Evolutionary conservation across 2,888 invertebrate genomes (phyloP).

Genomic region (Drosophila pegasa): DNA sequence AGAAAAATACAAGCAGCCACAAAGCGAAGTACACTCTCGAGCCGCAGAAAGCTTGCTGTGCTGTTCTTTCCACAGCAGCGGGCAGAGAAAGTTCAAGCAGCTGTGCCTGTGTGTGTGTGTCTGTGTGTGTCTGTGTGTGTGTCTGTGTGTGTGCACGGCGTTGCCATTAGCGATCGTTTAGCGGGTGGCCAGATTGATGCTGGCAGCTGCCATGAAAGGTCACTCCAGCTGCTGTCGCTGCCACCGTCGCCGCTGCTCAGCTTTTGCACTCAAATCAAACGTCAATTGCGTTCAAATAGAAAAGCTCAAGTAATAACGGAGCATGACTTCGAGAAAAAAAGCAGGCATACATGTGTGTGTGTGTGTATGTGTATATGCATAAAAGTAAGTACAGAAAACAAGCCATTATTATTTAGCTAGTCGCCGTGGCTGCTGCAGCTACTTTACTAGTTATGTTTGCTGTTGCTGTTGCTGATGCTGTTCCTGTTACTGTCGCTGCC

Average conservation of each 20-base stretch:
- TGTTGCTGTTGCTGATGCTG: slow-evolving; percentile 22
- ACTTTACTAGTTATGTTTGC: slow-evolving; percentile 22
- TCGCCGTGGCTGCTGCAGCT: slow-evolving; percentile 32
- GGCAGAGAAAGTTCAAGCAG: slow-evolving; percentile 63
- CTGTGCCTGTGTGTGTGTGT: slow-evolving; percentile 1
- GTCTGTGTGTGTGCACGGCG: slow-evolving; percentile 4
- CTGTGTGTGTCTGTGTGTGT: slow-evolving; percentile 6
- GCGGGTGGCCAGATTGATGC: slow-evolving; percentile 45
- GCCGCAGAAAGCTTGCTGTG: slow-evolving; percentile 31
- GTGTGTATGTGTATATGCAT: background rate
- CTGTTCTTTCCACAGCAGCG: slow-evolving; percentile 29
- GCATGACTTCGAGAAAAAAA: slow-evolving; percentile 20
- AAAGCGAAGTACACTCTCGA: slow-evolving; percentile 44
- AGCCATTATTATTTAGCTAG: slow-evolving; percentile 32
- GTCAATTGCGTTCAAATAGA: slow-evolving; percentile 31
- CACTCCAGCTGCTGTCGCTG: slow-evolving; percentile 26
- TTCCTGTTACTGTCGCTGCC: slow-evolving; percentile 23
- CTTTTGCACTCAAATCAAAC: slow-evolving; percentile 38
- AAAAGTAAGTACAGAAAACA: slow-evolving; percentile 9
- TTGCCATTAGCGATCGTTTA: slow-evolving; percentile 44
- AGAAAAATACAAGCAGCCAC: slow-evolving; percentile 46
- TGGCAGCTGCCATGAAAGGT: slow-evolving; percentile 46
- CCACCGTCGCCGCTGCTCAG: slow-evolving; percentile 24
- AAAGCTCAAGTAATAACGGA: slow-evolving; percentile 18
- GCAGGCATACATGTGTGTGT: slow-evolving; percentile 2